These are phyloP conservation scores for Melopsittacus undulatus DNA, from an alignment of 2,797 vertebrate species.

Conservation along the genomic window DNA sequence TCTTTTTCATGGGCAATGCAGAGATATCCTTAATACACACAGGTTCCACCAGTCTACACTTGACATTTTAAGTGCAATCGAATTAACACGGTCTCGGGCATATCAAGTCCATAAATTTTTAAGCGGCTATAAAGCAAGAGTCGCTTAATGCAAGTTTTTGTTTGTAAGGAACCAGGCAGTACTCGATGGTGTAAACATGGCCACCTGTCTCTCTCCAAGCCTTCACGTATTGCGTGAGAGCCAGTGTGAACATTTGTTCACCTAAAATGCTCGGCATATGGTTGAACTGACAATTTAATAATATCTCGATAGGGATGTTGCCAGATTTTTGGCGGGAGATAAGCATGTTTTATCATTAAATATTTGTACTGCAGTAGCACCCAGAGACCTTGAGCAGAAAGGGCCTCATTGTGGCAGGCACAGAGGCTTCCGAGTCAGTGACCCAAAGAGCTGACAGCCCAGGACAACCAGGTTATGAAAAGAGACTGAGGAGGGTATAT, in stretches of 20 bases:
- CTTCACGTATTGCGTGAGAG: neutral
- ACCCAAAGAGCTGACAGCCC: neutral
- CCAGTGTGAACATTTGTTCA: conserved; percentile 50
- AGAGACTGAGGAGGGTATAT: neutral
- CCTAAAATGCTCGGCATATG: conserved; percentile 61
- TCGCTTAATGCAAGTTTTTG: conserved; percentile 32
- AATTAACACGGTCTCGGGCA: conserved; percentile 12
- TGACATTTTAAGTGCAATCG: neutral
- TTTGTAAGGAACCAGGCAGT: conserved; percentile 36
- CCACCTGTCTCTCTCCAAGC: conserved; percentile 46
- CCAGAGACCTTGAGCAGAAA: conserved; percentile 48
- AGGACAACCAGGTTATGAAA: neutral
- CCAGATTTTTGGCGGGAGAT: conserved; percentile 65
- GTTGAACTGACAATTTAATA: conserved; percentile 68
- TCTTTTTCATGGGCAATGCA: neutral
- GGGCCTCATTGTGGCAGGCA: neutral
- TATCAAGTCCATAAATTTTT: conserved; percentile 27
- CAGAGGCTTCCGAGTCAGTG: neutral
- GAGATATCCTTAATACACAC: neutral
- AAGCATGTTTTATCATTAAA: conserved; percentile 69
- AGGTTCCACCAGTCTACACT: neutral
- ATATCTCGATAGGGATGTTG: conserved; percentile 51
- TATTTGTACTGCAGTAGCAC: conserved; percentile 64
- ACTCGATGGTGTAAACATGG: conserved; percentile 34
- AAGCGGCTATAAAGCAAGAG: conserved; percentile 26